Base-by-base conservation (phyloP, 2,888 invertebrate species). In the Coenonympha glycerion region DNA sequence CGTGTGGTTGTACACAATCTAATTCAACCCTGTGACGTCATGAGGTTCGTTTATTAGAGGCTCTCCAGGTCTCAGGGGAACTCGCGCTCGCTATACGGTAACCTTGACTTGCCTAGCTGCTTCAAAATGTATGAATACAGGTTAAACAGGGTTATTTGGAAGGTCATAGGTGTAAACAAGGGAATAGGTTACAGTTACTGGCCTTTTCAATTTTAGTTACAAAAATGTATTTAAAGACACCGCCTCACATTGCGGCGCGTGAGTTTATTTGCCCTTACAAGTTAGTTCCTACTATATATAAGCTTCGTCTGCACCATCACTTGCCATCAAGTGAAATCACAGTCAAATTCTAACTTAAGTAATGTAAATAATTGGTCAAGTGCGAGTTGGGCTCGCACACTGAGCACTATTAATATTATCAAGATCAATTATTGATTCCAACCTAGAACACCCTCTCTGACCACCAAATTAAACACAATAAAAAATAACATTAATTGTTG, bases 11-110 rank as follows among this genome's bases (percentile, higher is more conserved):
- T 13, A n/a, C n/a, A 11, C 39, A 55, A 59, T 57, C 46, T 57
- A 61, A 63, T 63, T 66, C 59, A 63, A 57, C 59, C 51, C 59
- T 49, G 60, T 65, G 59, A 60, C 63, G 60, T 60, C 60, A 61
- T 57, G 52, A 48, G 53, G 49, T 48, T 52, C 56, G 57, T 53
- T 39, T 37, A 31, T 24, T 55, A 45, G 1, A 13, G n/a, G n/a
- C 13, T 8, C 9, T 28, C 4, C 9, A 8, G 18, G 6, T 41
- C 40, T 28, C 28, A 18, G 40, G 40, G 40, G 21, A 11, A 16
- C 22, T 9, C 18, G 13, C 28, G 13, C 28, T 40, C 18, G 28
- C n/a, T 26, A 4, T 18, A 13, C 13, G 31, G 33, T 33, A 13
- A n/a, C 37, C 37, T 22, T 37, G 37, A 37, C 37, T 3, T 8